Percentiles rank a stretch among this genome's conserved stretches.
These are phyloP conservation scores for Atopsyche davidsoni DNA, from an alignment of 1,140 invertebrate genomes.

Conservation along the genomic window DNA sequence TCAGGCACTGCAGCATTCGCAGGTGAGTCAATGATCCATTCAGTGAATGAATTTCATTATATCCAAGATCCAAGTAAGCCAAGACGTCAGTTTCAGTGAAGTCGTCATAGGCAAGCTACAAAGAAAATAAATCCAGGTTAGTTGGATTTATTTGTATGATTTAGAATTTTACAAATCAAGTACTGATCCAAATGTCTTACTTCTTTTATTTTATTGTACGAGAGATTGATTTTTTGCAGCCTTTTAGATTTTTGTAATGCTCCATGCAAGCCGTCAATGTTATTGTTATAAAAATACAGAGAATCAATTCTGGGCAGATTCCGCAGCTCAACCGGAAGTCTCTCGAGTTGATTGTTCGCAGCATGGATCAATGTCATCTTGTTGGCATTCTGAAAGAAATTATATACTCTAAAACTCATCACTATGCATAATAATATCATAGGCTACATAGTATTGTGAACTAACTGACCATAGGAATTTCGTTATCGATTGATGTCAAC, in stretches of 20 bases:
- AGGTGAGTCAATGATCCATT: conserved; percentile 69
- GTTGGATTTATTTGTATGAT: too few relatives aligned
- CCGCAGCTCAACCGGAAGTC: conserved; percentile 61
- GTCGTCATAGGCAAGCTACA: conserved; percentile 65
- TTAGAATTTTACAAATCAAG: too few relatives aligned
- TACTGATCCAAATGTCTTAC: too few relatives aligned
- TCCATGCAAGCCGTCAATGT: conserved; percentile 60
- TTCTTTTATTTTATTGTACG: conserved; percentile 65
- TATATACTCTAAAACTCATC: background rate
- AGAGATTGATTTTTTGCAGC: conserved; percentile 59
- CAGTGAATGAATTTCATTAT: conserved; percentile 62
- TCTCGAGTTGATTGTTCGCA: conserved; percentile 62
- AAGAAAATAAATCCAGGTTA: conserved; percentile 26
- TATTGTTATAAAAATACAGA: conserved; percentile 64
- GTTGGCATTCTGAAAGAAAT: conserved; percentile 45
- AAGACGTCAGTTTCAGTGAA: conserved; percentile 62
- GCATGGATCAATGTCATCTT: conserved; percentile 64
- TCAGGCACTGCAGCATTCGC: conserved; percentile 58
- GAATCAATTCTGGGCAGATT: conserved; percentile 59
- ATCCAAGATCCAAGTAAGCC: conserved; percentile 60
- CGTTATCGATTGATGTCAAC: conserved; percentile 63
- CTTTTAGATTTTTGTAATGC: conserved; percentile 59
- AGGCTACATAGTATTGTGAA: conserved; percentile 5
- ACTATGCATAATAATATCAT: conserved; percentile 5
- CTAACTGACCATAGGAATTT: conserved; percentile 56